phyloP scores from a whole-genome alignment of 92 coral and sea anemone genomes.

The Zoanthus sansibaricus region DNA sequence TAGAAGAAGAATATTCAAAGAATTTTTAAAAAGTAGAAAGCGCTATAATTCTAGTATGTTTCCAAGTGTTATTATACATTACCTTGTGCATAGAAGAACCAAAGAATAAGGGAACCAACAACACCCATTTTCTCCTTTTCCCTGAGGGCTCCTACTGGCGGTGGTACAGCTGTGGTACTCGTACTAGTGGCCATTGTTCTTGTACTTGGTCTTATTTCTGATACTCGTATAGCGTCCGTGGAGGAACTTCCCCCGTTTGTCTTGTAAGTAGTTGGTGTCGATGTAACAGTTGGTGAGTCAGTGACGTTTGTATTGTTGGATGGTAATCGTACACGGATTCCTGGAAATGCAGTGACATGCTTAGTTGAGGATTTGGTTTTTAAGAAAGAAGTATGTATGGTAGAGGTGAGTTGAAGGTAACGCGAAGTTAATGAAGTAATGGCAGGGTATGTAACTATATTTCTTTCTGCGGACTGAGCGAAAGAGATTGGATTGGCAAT shows the following conservation, averaged over 20 bases:
- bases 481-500: neutral
- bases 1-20: no score
- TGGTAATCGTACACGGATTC: conserved; percentile 24
- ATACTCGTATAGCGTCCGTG: neutral
- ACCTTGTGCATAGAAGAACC: conserved; percentile 48
- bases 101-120: conserved; percentile 30
- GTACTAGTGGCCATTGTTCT: conserved; percentile 2
- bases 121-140: conserved; percentile 26
- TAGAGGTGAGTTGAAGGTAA: neutral
- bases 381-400: neutral
- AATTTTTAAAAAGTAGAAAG: no score
- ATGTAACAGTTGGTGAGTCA: conserved; percentile 38
- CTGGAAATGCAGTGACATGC: conserved; percentile 45
- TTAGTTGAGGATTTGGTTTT: conserved; percentile 35
- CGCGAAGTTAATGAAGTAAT: neutral
- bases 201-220: conserved; percentile 13
- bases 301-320: conserved; percentile 45
- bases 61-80: neutral
- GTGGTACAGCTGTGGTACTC: conserved; percentile 32
- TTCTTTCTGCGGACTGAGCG: neutral
- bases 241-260: conserved; percentile 22
- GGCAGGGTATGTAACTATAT: neutral
- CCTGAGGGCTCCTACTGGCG: neutral
- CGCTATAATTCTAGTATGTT: no score
- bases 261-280: neutral